Evolutionary conservation across 2,888 invertebrate species (phyloP), one percentile per base, ranked within the genome.

Genomic region (Metalampra italica): DNA sequence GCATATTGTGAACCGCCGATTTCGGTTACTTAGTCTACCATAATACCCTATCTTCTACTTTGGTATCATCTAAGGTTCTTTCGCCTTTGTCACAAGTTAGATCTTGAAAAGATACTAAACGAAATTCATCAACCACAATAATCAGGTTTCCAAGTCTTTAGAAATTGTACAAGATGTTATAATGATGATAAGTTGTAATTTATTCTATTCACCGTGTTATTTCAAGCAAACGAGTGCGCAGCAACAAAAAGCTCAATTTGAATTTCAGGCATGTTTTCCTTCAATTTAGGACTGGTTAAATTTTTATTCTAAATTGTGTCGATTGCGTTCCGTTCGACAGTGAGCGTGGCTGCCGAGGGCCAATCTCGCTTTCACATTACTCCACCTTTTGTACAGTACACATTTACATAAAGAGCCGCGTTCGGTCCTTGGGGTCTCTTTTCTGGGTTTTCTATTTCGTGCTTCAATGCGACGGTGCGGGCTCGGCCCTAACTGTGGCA

Each of bases 341-440:
- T 59, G 60, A 71, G 68, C 75, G 69, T 75, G 75, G 68, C 47
- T 59, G 65, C 66, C 55, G 57, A 67, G 70, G 71, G 71, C 77
- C 83, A 81, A 83, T 85, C 79, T 82, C 76, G 75, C 75, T 75
- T 81, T 77, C 66, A 71, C 74, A 75, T 79, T 75, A 76, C 77
- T 71, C 71, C 65, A 80, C 78, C 82, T 83, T 85, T 85, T 86
- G 78, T 82, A 75, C 73, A 69, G 71, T 71, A 43, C 62, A 71
- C 74, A 85, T 87, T 86, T 86, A 78, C 87, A 86, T 87, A 87
- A 87, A 86, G 80, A 83, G 78, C 68, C 75, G 64, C 63, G 59
- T 67, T 66, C 66, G 71, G 77, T 86, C 87, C 87, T 83, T 69
- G 57, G 86, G 87, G 86, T 78, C 81, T 68, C 81, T 73, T 85